Evolutionary conservation across 2,888 invertebrate genomes (phyloP), one percentile per base, ranked within the genome.

Genomic region (Alentia gelatinosa): DNA sequence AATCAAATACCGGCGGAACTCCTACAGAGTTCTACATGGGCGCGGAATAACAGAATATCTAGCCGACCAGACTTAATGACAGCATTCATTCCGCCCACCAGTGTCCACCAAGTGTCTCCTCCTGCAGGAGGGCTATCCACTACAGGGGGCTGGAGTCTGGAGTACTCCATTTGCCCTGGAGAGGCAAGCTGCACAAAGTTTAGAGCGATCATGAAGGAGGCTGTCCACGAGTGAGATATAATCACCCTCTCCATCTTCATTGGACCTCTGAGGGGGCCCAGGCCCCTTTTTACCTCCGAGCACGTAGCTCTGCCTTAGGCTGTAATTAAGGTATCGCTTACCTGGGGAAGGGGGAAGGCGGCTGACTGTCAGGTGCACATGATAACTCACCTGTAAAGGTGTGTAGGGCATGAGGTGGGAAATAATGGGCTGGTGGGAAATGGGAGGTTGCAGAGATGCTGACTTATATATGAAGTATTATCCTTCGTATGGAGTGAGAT

Each of bases 191-290:
- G 12, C 12, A 30, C 30, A 68, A 4, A 68, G 68, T 68, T 68
- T 68, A 68, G 68, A 68, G 68, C 68, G 68, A 68, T 68, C 68
- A 68, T 68, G 56, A n/a, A 56, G 56, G 56, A n/a, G 68, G 68
- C 68, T 68, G 68, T 68, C 68, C 12, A 30, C 30, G 68, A 30
- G 68, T 68, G 68, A 68, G 68, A 68, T 30, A 68, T 68, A 68
- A 68, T 68, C 30, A 30, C 68, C 68, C 30, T 12, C 68, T 68
- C 26, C 30, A 68, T 68, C 68, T 68, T 68, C 68, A 68, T 68
- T 26, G 30, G 33, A 26, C 30, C 30, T 30, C 26, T 26, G 30
- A n/a, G 68, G 26, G 68, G 68, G 12, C 68, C 68, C 12, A n/a
- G n/a, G n/a, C n/a, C 1, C 30, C 23, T 68, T 68, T 68, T 68